Evolutionary conservation across 1,140 invertebrate genomes (phyloP), one percentile per base, ranked within the genome.

Genomic region (Drosophila elegans): DNA sequence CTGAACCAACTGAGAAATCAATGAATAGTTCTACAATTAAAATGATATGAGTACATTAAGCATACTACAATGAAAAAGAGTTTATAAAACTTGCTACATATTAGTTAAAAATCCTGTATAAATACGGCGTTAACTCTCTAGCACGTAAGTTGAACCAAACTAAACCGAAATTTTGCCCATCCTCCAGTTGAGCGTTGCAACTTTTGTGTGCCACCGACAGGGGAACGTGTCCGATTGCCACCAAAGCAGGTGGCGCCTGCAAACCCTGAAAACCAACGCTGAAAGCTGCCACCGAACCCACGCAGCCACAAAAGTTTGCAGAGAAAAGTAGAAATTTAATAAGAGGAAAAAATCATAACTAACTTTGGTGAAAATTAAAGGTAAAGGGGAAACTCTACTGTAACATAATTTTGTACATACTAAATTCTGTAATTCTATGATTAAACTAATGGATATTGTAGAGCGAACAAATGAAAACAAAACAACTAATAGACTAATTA

Each of bases 331-430:
- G 62, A 68, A 71, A 71, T 68, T 57, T 69, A 69, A 71, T 52
- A 72, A 32, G 45, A 49, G 52, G 12, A 29, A 74, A 74, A 76
- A 46, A 67, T 54, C 53, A 69, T 52, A 73, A 67, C 53, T 69
- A 88, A 64, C 80, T 88, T 88, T 73, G 83, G 75, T 86, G 79
- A 88, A 86, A 88, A 88, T 79, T 64, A 46, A 78, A 78, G 60
- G 68, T 62, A 71, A 82, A 46, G 45, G 51, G 41, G 53, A 62
- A 77, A 62, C 45, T 64, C 39, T 16, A 83, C 54, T 89, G 84
- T 89, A 90, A 84, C 64, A 89, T 89, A 89, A 90, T 90, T 90
- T 80, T 89, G 84, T 89, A 89, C 49, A 89, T 89, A 89, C 32
- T 72, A 72, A 73, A 80, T 74, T 67, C 45, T 66, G 88, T 90